phyloP scores from a whole-genome alignment of 2,888 invertebrate genomes.

The Drosophila paranaensis region DNA sequence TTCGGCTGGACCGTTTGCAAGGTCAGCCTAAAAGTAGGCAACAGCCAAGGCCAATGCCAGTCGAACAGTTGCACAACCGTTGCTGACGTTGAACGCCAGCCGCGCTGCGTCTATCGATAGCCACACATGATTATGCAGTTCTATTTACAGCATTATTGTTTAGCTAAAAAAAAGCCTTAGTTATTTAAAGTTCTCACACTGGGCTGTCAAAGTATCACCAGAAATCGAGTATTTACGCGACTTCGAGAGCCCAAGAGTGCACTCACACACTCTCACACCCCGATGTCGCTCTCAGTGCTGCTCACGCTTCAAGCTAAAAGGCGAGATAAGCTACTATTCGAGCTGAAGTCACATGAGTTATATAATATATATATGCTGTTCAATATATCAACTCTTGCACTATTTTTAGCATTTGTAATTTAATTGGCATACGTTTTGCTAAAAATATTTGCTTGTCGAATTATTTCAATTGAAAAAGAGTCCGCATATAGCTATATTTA shows the following conservation, averaged over 20 bases:
- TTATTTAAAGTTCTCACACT: conserved; percentile 2
- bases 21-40: conserved; percentile 58
- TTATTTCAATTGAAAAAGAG: neutral
- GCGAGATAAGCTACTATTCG: neutral
- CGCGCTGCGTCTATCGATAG: conserved; percentile 34
- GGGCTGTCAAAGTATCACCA: neutral
- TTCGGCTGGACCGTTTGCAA: conserved; percentile 35
- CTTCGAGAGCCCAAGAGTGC: conserved; percentile 18
- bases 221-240: conserved; percentile 4
- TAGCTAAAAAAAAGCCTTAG: neutral
- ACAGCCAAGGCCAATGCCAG: conserved; percentile 42
- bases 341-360: neutral
- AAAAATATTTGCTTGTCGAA: neutral
- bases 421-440: neutral
- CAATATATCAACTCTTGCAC: neutral
- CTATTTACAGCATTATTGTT: neutral
- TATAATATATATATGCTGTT: neutral
- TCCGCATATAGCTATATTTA: conserved; percentile 7
- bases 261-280: conserved; percentile 17
- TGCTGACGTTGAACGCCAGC: conserved; percentile 32
- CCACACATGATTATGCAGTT: neutral
- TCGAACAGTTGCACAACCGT: conserved; percentile 49
- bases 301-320: conserved; percentile 11
- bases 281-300: conserved; percentile 27
- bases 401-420: neutral